Percentiles rank a stretch among this genome's conserved stretches.
Evolutionary conservation across 2,113 vertebrate genomes (phyloP).

Genomic region (Elephantulus edwardii): DNA sequence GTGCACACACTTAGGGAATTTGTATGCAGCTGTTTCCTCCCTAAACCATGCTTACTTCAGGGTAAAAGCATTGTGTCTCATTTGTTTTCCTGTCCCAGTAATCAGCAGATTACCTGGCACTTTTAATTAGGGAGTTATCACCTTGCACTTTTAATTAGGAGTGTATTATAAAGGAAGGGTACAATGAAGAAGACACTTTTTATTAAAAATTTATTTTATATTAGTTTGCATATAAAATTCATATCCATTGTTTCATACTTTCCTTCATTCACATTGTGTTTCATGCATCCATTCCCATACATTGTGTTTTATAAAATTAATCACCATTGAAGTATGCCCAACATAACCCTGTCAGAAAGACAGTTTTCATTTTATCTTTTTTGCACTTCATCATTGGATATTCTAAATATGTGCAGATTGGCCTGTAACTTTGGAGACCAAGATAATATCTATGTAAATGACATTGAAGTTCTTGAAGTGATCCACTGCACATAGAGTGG

Average conservation of each 20-base stretch:
- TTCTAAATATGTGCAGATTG: background rate
- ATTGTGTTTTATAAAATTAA: too few species aligned
- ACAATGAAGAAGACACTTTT: background rate
- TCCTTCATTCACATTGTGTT: too few species aligned
- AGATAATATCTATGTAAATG: background rate
- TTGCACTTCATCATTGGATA: background rate
- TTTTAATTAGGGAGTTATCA: slow-evolving; percentile 33
- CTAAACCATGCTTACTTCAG: background rate
- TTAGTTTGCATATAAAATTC: too few species aligned
- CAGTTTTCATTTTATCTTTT: too few species aligned
- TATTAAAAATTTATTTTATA: too few species aligned
- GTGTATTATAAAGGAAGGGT: background rate
- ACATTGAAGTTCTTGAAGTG: slow-evolving; percentile 1
- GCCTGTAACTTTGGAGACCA: background rate
- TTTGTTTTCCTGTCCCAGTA: background rate
- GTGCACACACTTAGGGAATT: background rate
- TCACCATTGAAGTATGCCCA: too few species aligned
- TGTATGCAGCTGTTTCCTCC: background rate
- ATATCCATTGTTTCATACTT: too few species aligned
- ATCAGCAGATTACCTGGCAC: background rate
- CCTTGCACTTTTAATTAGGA: background rate
- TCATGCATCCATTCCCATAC: too few species aligned
- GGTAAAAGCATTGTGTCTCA: background rate
- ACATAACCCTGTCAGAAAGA: too few species aligned
- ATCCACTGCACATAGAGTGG: background rate